A percentile compares a stretch with the other conserved stretches of the same genome.
Evolutionary conservation across 2,797 vertebrate genomes (phyloP).

Genomic region (Protosalanx chinensis): DNA sequence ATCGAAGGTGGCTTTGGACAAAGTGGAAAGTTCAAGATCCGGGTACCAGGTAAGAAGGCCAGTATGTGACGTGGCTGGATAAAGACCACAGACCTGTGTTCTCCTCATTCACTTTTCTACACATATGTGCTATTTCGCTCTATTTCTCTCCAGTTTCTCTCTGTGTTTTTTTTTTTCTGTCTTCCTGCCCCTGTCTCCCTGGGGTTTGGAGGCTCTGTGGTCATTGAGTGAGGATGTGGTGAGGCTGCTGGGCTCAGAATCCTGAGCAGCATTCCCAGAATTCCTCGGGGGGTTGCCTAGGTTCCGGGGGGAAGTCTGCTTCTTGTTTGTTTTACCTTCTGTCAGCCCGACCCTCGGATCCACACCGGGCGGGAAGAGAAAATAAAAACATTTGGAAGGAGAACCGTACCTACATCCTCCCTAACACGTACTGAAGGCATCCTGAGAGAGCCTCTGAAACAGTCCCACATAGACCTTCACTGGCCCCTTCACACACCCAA

Average conservation of each 20-base stretch:
- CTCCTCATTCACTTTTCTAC: no score
- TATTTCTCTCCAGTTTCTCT: neutral
- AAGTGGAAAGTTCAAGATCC: slow-evolving; percentile 96
- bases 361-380: slow-evolving; percentile 66
- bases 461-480: neutral
- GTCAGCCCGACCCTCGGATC: slow-evolving; percentile 64
- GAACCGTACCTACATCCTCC: slow-evolving; percentile 68
- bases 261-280: slow-evolving; percentile 67
- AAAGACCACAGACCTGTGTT: no score
- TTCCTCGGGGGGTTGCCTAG: slow-evolving; percentile 65
- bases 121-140: neutral
- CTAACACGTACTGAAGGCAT: slow-evolving; percentile 15
- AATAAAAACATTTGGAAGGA: slow-evolving; percentile 68
- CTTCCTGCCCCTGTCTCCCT: slow-evolving; percentile 7
- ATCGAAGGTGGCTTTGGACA: slow-evolving; percentile 97
- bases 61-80: neutral
- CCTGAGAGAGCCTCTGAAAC: neutral
- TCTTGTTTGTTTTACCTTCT: slow-evolving; percentile 76
- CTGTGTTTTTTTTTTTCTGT: slow-evolving; percentile 5
- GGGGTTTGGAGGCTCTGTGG: slow-evolving; percentile 27
- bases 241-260: slow-evolving; percentile 57
- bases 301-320: slow-evolving; percentile 73
- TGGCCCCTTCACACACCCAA: neutral
- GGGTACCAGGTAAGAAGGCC: slow-evolving; percentile 81
- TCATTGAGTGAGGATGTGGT: slow-evolving; percentile 69